Evolutionary conservation across 2,113 vertebrate species (phyloP), one percentile per base, ranked within the genome.

Genomic region (Elachura formosa): DNA sequence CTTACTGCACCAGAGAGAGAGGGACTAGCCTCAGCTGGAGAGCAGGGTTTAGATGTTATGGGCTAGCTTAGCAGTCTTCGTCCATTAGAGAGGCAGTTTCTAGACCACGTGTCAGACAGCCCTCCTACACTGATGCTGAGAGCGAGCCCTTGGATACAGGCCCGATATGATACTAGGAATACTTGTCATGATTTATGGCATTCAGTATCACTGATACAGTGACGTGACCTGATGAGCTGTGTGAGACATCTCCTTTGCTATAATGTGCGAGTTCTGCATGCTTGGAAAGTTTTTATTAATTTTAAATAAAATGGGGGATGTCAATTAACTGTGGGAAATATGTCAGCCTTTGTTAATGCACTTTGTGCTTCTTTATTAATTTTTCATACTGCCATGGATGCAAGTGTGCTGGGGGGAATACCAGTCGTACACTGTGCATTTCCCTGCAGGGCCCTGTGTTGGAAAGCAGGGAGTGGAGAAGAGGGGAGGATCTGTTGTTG

Each of bases 321-420:
- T 79, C 93, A 93, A 38, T 90, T 76, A 83, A 77, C 90, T 12
- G 31, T 84, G 38, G 75, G 83, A 93, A 78, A 51, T 69, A 79
- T 33, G 88, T 91, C 85, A 95, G 82, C 14, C 0, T 20, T 82
- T 82, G 93, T 84, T 82, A 93, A 81, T 56, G 56, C 64, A 51
- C 56, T 77, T 84, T 74, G 25, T 67, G 64, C 45, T 73, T 54
- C 71, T 90, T 62, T 67, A 80, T 88, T 73, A 87, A 90, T 94
- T 88, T 90, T 96, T 90, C 90, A 86, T 83, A 51, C 26, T 4
- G 0, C 31, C 63, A 31, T 51, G 59, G 79, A 84, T 86, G 31
- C 0, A 12, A 74, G 34, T 72, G 66, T 82, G 62, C 81, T 2
- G 0, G 45, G 49, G 63, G 33, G 82, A 93, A 66, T 8, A 1